Conservation (phyloP, 2,888 invertebrate species). For the Drosophila prolongata region DNA sequence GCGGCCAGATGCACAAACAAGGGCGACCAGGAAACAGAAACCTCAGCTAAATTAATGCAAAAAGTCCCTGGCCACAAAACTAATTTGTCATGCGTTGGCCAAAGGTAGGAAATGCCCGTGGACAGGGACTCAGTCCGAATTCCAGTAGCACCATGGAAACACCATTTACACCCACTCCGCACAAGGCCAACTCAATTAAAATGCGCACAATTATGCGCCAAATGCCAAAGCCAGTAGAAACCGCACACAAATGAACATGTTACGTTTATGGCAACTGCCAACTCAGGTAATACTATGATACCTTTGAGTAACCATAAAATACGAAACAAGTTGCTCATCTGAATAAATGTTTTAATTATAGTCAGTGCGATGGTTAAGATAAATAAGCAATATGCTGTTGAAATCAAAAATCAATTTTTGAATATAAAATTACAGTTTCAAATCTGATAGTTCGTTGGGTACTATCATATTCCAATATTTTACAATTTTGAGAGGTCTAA, state of each 20-base stretch:
- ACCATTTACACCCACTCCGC: slow-evolving; percentile 1
- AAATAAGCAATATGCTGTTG: no score
- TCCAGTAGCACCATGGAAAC: background rate
- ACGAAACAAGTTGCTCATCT: background rate
- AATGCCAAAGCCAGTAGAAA: slow-evolving; percentile 46
- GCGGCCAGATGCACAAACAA: slow-evolving; percentile 46
- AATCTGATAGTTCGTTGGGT: no score
- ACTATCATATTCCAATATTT: no score
- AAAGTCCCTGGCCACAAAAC: slow-evolving; percentile 70
- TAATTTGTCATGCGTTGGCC: slow-evolving; percentile 75
- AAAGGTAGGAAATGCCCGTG: slow-evolving; percentile 45
- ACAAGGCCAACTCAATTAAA: slow-evolving; percentile 70
- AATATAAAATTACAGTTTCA: no score
- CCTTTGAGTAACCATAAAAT: background rate
- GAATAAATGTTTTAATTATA: no score
- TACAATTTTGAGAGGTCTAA: no score
- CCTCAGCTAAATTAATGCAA: slow-evolving; percentile 74
- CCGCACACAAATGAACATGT: slow-evolving; percentile 21
- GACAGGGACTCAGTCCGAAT: slow-evolving; percentile 11
- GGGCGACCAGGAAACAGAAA: slow-evolving; percentile 39
- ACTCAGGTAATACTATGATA: background rate
- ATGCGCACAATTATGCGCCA: slow-evolving; percentile 71
- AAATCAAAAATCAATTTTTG: background rate
- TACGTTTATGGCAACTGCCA: slow-evolving; percentile 35
- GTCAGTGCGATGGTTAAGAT: no score